phyloP scores from a whole-genome alignment of 2,113 vertebrate species.

The Actinemys pallida region DNA sequence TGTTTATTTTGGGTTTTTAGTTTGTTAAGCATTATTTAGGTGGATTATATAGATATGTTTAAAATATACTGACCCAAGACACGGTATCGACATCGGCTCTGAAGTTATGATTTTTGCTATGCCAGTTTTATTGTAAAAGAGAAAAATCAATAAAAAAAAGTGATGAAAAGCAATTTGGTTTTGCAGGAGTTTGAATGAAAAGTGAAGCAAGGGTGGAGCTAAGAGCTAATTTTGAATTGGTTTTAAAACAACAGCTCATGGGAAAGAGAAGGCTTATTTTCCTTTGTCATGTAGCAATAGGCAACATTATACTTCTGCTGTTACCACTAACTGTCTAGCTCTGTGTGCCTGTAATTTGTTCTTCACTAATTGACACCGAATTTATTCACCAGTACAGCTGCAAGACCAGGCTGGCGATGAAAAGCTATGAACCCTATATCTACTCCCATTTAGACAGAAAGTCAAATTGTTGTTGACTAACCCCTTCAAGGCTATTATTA shows the following conservation, averaged over 20 bases:
- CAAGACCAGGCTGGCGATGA: background rate
- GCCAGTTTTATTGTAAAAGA: background rate
- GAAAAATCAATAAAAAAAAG: background rate
- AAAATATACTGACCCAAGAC: background rate
- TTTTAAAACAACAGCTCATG: background rate
- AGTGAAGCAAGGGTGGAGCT: background rate
- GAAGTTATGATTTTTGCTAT: background rate
- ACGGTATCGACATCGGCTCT: background rate
- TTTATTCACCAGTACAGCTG: background rate
- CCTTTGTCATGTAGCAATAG: background rate
- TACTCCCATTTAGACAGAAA: rapidly evolving
- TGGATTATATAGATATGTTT: background rate
- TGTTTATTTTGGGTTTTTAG: background rate
- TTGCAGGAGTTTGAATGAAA: background rate
- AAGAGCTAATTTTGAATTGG: background rate
- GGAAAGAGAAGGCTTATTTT: background rate
- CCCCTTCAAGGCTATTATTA: background rate
- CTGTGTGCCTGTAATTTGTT: background rate
- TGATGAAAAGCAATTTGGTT: background rate
- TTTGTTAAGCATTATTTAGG: background rate
- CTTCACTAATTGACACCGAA: background rate
- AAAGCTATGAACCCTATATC: background rate
- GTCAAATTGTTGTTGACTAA: background rate
- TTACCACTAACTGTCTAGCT: rapidly evolving
- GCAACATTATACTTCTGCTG: rapidly evolving